phyloP scores from a whole-genome alignment of 2,113 vertebrate genomes.

The Isichthys henryi region DNA sequence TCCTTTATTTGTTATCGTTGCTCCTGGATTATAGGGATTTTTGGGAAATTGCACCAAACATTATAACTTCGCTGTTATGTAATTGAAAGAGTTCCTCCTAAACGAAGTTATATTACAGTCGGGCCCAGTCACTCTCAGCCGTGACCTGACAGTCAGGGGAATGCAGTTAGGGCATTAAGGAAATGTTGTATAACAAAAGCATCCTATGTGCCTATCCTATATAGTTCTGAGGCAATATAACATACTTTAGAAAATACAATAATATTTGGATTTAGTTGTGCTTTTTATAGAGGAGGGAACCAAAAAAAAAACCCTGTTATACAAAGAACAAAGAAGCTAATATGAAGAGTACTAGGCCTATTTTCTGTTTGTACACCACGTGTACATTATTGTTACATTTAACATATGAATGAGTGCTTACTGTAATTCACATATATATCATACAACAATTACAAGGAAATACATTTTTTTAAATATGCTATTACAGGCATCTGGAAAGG shows the following conservation, averaged over 20 bases:
- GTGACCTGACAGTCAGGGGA: neutral
- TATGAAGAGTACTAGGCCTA: neutral
- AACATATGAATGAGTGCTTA: neutral
- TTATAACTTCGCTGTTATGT: neutral
- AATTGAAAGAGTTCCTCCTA: neutral
- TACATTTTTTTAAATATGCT: neutral
- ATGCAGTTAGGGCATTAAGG: neutral
- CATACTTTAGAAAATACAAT: neutral
- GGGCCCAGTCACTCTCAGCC: neutral
- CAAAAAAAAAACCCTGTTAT: neutral
- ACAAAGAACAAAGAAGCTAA: neutral
- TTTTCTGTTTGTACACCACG: neutral
- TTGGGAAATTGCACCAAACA: neutral
- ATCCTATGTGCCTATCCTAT: neutral
- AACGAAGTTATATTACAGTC: neutral
- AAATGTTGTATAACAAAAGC: neutral
- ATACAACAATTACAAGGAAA: neutral
- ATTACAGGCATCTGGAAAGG: neutral
- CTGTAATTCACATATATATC: neutral
- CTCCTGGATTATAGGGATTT: neutral
- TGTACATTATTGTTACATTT: neutral
- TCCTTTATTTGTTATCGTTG: neutral
- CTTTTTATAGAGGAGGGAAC: neutral
- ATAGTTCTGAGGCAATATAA: neutral
- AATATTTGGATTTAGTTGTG: neutral